These are phyloP conservation scores for Cheilosia urbana DNA, from an alignment of 2,888 invertebrate genomes.

Conservation along the genomic window DNA sequence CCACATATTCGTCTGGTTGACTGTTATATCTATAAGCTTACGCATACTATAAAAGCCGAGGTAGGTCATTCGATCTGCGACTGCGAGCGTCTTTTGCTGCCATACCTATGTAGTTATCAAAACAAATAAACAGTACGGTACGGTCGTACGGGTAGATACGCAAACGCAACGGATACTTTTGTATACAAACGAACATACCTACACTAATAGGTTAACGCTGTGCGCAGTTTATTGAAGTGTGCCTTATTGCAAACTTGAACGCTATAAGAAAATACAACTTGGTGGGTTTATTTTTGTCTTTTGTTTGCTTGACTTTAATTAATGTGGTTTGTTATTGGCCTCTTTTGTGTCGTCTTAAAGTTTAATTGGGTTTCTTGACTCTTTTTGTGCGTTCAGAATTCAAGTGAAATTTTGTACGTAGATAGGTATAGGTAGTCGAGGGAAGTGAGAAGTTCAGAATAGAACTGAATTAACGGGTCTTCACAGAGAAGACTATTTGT, in stretches of 20 bases:
- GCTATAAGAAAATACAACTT: conserved; percentile 35
- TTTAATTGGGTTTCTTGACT: conserved; percentile 60
- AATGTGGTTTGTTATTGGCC: conserved; percentile 37
- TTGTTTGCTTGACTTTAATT: conserved; percentile 39
- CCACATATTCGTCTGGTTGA: conserved; percentile 34
- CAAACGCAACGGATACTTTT: conserved; percentile 16
- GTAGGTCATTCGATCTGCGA: conserved; percentile 63
- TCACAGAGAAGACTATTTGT: background rate
- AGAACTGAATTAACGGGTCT: background rate
- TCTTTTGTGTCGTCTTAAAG: conserved; percentile 30
- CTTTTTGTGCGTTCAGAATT: background rate
- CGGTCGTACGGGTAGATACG: no score
- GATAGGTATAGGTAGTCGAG: conserved; percentile 9
- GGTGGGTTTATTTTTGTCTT: conserved; percentile 31
- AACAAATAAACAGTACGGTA: conserved; percentile 47
- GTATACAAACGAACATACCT: conserved; percentile 4
- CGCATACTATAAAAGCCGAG: conserved; percentile 28
- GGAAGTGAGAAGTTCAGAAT: conserved; percentile 26
- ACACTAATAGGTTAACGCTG: conserved; percentile 5
- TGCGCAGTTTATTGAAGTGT: conserved; percentile 46
- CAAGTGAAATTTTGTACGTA: conserved; percentile 2
- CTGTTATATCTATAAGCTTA: background rate
- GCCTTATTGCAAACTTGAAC: conserved; percentile 55
- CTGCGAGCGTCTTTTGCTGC: conserved; percentile 30
- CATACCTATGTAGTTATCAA: conserved; percentile 6